Evolutionary conservation across 2,888 invertebrate species (phyloP), one percentile per base, ranked within the genome.

Genomic region (Stegana nigrithorax): DNA sequence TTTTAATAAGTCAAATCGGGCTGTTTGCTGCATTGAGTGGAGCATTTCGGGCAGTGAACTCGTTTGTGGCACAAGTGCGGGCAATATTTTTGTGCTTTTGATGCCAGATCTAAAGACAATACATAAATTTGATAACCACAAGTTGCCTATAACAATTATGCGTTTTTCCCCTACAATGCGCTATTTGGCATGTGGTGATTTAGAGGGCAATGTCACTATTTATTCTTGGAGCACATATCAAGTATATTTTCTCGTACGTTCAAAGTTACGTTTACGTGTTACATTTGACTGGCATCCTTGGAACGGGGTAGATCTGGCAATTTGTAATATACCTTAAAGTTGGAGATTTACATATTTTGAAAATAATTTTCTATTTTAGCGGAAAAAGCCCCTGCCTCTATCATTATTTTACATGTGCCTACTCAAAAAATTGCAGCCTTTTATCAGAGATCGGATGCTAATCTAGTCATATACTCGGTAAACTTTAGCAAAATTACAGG

Each of bases 221-320:
- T 81, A 74, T 61, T 71, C 78, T 55, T 80, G 80, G 71, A 60
- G 55, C 2, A 66, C 67, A 0, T 80, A 71, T 47, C 68, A 71
- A 10, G 66, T 77, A 0, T 64, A 77, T n/a, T 55, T 76, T 2
- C 71, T 69, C 0, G 65, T 84, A 3, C 65, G 68, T 19, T 73
- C 80, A 12, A 73, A 69, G 29, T 67, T 70, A 64, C 74, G 53
- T 59, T 72, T 12, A 59, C 45, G 68, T 4, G 73, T 78, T 6
- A 69, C 80, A 25, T 81, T 86, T 19, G 85, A 85, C 56, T 87
- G 87, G 87, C 87, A 87, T 76, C 87, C 87, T 1, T 87, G 87
- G 87, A 83, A 82, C 19, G 84, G 82, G 21, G 80, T 81, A 1
- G 81, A 86, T 65, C 72, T 87, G 57, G 84, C 81, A 0, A 76